Base-by-base conservation (phyloP, 2,888 invertebrate genomes). In the Chrysotoxum bicinctum region DNA sequence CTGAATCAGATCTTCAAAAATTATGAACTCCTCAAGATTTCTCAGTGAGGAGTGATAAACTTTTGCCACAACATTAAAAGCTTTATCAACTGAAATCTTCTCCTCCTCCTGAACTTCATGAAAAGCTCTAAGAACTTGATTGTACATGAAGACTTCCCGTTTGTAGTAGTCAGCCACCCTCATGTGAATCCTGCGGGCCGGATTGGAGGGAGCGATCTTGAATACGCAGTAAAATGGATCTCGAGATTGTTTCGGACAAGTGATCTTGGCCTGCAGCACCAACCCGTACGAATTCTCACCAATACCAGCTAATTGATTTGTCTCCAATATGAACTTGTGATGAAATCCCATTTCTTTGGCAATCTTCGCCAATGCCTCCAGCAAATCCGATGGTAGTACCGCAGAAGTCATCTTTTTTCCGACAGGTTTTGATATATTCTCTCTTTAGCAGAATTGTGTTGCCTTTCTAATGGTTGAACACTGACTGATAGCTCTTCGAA, bases 111-210 rank as follows among this genome's bases (percentile, higher is more conserved):
- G 87, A 9, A 89, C 35, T 12, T 69, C 56, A 21, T 19, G 32
- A 78, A 88, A 90, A 48, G 88, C 89, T 23, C 56, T 78, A 12
- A 91, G 87, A 7, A 91, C 89, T 16, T 79, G 64, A 23, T 89
- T 76, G 70, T 90, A 91, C 87, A 91, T 89, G 73, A 90, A 90
- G 0, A 89, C 88, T 83, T 91, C 91, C 0, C 90, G 89, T 5
- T 85, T 70, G 58, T 91, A 91, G 58, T 87, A 89, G 14, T 90
- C 89, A 3, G 83, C 89, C 3, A 90, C 90, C 19, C 87, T 88
- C 88, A 89, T 89, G 48, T 90, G 89, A 7, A 76, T 77, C 23
- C 91, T 89, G 1, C 90, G 88, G 1, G 90, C 90, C 10, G 87
- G 74, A 86, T 89, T 89, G 50, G 88, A 89, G 0, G 91, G 91